phyloP scores from a whole-genome alignment of 2,888 invertebrate species.

The Apocheima hispidaria region DNA sequence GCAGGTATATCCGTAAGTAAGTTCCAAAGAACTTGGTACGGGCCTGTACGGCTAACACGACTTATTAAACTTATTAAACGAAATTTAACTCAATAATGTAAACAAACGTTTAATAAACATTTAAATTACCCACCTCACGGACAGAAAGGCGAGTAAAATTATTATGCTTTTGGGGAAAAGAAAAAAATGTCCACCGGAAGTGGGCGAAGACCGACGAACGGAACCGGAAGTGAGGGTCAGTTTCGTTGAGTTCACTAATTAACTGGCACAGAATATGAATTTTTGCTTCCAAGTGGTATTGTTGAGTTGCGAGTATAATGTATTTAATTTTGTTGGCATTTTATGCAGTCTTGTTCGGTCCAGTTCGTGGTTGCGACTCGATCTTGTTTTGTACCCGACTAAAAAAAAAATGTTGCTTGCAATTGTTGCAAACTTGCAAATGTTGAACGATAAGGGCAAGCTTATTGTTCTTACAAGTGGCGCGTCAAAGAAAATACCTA shows the following conservation, averaged over 20 bases:
- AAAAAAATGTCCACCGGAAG: constrained; percentile 40
- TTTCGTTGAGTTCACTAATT: constrained; percentile 45
- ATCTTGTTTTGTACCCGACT: not conserved
- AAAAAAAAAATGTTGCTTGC: no score
- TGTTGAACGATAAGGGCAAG: no score
- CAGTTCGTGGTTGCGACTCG: not conserved
- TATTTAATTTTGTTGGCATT: constrained; percentile 9
- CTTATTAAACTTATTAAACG: not conserved
- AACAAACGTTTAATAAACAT: constrained; percentile 20
- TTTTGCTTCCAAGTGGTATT: constrained; percentile 12
- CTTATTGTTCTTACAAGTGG: no score
- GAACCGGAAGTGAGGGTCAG: constrained; percentile 45
- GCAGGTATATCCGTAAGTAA: no score
- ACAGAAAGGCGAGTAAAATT: constrained; percentile 33
- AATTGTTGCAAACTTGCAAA: no score
- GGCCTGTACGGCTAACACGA: no score
- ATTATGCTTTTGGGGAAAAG: constrained; percentile 38
- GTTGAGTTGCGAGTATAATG: constrained; percentile 13
- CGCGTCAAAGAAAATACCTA: no score
- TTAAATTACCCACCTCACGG: constrained; percentile 13
- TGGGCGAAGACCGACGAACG: constrained; percentile 40
- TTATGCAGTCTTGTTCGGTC: constrained; percentile 6
- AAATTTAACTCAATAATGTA: not conserved
- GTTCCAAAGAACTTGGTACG: no score
- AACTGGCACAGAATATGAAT: constrained; percentile 33